Evolutionary conservation across 1,140 invertebrate species (phyloP).

Genomic region (Heterodera schachtii): DNA sequence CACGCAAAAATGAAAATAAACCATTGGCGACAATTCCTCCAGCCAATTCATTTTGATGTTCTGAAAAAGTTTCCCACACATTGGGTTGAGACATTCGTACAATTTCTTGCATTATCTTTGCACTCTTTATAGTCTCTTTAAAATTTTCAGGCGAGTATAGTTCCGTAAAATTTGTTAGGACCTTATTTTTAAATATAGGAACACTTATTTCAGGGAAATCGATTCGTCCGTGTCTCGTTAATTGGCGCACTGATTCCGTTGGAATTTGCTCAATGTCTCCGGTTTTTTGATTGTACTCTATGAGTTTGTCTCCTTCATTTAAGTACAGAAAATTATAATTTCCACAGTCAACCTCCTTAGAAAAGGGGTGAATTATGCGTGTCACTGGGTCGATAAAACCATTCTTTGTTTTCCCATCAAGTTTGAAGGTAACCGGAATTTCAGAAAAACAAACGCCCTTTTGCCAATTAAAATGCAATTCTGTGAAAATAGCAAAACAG

Average conservation of each 20-base stretch:
- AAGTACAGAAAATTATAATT: background rate
- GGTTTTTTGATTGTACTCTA: background rate
- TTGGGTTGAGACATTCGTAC: background rate
- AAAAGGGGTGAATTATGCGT: background rate
- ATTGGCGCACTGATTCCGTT: background rate
- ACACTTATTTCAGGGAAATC: constrained; percentile 5
- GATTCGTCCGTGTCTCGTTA: background rate
- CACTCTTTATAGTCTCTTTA: background rate
- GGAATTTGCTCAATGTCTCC: background rate
- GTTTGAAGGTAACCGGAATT: background rate
- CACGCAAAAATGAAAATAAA: constrained; percentile 8
- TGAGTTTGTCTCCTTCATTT: background rate
- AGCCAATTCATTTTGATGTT: background rate
- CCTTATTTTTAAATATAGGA: constrained; percentile 19
- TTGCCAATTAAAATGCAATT: constrained; percentile 18
- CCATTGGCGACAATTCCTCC: constrained; percentile 6
- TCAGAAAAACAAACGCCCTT: constrained; percentile 8
- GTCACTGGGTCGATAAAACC: constrained; percentile 1
- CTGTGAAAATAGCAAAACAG: background rate
- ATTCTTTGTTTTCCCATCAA: background rate
- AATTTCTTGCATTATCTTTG: background rate
- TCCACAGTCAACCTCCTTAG: constrained; percentile 5
- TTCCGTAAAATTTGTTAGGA: constrained; percentile 9
- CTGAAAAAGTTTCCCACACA: background rate
- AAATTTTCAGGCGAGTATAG: constrained; percentile 13